Percentiles rank a stretch among this genome's conserved stretches.
Evolutionary conservation across 2,113 vertebrate genomes (phyloP).

Genomic region (Chloebia gouldiae): DNA sequence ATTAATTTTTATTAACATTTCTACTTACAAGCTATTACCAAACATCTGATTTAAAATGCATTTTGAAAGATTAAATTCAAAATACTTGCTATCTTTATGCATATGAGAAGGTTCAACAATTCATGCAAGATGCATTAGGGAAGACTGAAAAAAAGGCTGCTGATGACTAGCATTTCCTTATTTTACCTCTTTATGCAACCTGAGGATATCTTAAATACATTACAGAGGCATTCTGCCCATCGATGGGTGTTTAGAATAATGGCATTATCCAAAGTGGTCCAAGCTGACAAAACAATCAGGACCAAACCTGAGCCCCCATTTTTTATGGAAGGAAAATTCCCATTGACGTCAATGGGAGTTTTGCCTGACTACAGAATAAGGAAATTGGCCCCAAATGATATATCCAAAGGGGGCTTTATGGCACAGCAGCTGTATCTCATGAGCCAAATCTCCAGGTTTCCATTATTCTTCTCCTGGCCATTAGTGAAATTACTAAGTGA

Average conservation of each 20-base stretch:
- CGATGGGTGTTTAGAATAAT: neutral
- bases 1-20: slow-evolving; percentile 52
- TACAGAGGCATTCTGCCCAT: neutral
- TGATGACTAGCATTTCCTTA: neutral
- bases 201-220: neutral
- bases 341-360: slow-evolving; percentile 50
- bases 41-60: neutral
- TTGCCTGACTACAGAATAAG: slow-evolving; percentile 34
- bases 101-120: neutral
- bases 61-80: slow-evolving; percentile 2
- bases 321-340: slow-evolving; percentile 27
- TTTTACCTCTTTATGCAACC: neutral
- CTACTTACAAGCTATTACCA: slow-evolving; percentile 45
- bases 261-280: neutral
- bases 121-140: neutral
- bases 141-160: neutral
- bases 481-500: neutral
- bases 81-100: neutral
- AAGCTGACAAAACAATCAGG: neutral
- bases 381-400: slow-evolving; percentile 7
- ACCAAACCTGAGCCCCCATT: neutral
- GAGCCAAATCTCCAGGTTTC: slow-evolving; percentile 30
- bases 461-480: neutral
- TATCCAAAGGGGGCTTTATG: slow-evolving; percentile 4
- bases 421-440: slow-evolving; percentile 16